Evolutionary conservation across 2,113 vertebrate species (phyloP), one percentile per base, ranked within the genome.

Genomic region (Montifringilla adamsi): DNA sequence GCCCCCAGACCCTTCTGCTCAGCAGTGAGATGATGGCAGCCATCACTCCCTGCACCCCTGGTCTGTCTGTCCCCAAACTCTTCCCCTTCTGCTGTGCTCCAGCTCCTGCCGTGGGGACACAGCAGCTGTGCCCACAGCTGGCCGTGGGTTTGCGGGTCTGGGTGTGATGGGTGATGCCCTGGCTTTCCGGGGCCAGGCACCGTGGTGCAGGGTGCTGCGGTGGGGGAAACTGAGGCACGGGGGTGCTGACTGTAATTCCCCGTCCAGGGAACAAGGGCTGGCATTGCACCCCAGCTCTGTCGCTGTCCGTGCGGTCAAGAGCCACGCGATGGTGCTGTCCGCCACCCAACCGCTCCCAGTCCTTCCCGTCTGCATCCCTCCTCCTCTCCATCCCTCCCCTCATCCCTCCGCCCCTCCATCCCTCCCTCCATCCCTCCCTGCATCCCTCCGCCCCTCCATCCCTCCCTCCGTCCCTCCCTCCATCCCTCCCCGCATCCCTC

Each of bases 291-390:
- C 39, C 27, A 6, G 43, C 33, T 58, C 46, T 56, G 76, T 27
- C 69, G 44, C 59, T 15, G 90, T 84, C 93, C 79, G 46, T 41
- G 85, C 50, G 58, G 39, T 47, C 35, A 7, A 33, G 56, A 20
- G 74, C 96, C 96, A 72, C 96, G 93, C 87, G 96, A 69, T 96
- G 96, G 96, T 84, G 96, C 96, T 96, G 96, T 96, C 89, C 68
- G 52, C 96, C 87, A 58, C 14, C 30, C 84, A 41, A 87, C 53
- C 17, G 63, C 90, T 11, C 20, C 46, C 74, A 15, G 55, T 37
- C 13, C 66, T 47, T 70, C 56, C 55, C 73, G n/a, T 13, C 68
- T 24, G 24, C 58, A 15, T 66, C 62, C 30, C 15, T 67, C 33
- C 75, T 24, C 10, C 39, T 12, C 39, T 39, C 39, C 39, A 39